Evolutionary conservation across 2,888 invertebrate species (phyloP).

Genomic region (Orthosia incerta): DNA sequence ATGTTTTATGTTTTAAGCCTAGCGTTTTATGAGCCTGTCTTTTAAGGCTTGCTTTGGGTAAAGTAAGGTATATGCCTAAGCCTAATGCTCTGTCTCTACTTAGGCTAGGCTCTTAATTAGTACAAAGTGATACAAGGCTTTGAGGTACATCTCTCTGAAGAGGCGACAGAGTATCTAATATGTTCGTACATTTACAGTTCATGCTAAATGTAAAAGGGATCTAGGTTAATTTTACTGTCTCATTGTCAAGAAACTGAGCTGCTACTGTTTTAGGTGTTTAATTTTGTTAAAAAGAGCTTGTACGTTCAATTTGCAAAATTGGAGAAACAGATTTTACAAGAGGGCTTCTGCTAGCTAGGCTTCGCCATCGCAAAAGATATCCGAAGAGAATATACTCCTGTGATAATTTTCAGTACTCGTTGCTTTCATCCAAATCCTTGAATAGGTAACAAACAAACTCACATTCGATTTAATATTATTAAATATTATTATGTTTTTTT

Average conservation of each 20-base stretch:
- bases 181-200: constrained; percentile 10
- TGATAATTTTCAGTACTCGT: no score
- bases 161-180: not conserved
- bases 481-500: no score
- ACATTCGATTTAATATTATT: no score
- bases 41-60: constrained; percentile 3
- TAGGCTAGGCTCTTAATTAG: constrained; percentile 18
- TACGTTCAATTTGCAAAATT: no score
- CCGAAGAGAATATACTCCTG: no score
- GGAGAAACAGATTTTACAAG: no score
- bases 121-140: constrained; percentile 25
- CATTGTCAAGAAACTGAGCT: not conserved
- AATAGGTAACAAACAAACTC: no score
- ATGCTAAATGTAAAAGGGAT: not conserved
- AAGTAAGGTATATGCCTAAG: constrained; percentile 14
- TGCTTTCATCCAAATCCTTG: no score
- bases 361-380: no score
- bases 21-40: constrained; percentile 17
- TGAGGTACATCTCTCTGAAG: constrained; percentile 6
- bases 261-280: not conserved
- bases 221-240: not conserved
- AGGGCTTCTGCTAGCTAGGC: no score
- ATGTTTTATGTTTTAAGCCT: constrained; percentile 31
- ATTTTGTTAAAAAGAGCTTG: not conserved
- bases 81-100: constrained; percentile 25